Percentiles rank a stretch among this genome's conserved stretches.
Evolutionary conservation across 2,113 vertebrate genomes (phyloP).

Genomic region (Dicrurus megarhynchus): DNA sequence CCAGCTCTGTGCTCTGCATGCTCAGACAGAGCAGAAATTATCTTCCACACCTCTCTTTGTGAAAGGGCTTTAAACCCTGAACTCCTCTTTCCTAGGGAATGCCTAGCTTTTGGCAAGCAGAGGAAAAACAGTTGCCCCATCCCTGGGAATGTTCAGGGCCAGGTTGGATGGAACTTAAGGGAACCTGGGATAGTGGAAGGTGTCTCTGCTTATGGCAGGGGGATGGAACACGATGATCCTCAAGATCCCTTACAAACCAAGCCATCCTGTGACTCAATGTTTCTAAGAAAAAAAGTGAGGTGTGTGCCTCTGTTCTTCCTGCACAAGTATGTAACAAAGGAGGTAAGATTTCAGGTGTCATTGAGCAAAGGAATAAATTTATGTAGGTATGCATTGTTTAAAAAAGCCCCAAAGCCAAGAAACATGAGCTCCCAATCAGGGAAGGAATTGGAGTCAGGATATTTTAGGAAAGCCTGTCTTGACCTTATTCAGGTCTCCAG

Average conservation of each 20-base stretch:
- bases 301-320: neutral
- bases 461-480: neutral
- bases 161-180: neutral
- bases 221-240: neutral
- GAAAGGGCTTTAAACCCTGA: rapidly evolving
- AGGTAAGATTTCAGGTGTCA: neutral
- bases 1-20: neutral
- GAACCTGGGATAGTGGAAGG: neutral
- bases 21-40: neutral
- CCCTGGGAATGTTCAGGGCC: neutral
- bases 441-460: neutral
- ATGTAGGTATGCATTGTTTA: neutral
- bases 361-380: neutral
- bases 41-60: neutral
- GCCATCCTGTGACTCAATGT: neutral
- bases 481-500: neutral
- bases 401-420: neutral
- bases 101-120: neutral
- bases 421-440: neutral
- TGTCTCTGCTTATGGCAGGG: neutral
- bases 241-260: neutral
- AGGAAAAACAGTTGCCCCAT: neutral
- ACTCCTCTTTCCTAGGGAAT: neutral
- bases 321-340: neutral
- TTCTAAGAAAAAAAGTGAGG: neutral